These are phyloP conservation scores for Labeo calbasu DNA, from an alignment of 2,797 vertebrate species.

Conservation along the genomic window DNA sequence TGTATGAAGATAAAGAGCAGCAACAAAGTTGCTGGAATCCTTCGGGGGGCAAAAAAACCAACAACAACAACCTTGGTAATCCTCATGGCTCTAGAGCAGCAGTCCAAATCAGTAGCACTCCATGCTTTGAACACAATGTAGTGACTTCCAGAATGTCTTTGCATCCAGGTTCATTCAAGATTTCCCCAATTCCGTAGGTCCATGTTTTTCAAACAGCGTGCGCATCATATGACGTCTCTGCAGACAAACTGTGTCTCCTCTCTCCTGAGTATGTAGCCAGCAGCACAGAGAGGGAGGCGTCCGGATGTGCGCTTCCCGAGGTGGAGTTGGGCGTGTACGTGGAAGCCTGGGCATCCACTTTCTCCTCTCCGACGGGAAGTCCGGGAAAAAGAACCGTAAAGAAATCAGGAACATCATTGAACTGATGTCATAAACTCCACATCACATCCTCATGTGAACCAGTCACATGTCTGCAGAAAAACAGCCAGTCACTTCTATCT, in stretches of 20 bases:
- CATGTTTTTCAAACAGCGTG: constrained; percentile 14
- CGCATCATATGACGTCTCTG: constrained; percentile 38
- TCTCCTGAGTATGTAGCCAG: constrained; percentile 51
- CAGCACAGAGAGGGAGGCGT: constrained; percentile 47
- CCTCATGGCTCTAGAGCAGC: constrained; percentile 39
- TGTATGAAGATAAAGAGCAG: constrained; percentile 30
- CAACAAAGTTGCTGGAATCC: constrained; percentile 2
- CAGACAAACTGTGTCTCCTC: constrained; percentile 36
- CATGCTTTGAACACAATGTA: constrained; percentile 53
- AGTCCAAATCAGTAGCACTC: constrained; percentile 29
- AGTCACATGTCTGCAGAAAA: constrained; percentile 90
- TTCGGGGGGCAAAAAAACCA: not conserved
- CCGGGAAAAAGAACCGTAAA: constrained; percentile 80
- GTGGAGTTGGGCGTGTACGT: constrained; percentile 29
- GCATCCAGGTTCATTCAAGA: constrained; percentile 21
- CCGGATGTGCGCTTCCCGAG: constrained; percentile 31
- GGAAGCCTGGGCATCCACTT: constrained; percentile 57
- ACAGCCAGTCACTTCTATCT: constrained; percentile 83
- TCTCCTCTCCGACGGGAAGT: constrained; percentile 63
- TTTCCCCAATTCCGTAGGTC: not conserved
- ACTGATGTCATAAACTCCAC: constrained; percentile 92
- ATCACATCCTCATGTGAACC: constrained; percentile 88
- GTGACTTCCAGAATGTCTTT: constrained; percentile 48
- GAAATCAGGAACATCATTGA: constrained; percentile 94
- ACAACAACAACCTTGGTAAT: constrained; percentile 34